phyloP scores from a whole-genome alignment of 2,797 vertebrate species.

The Poeciliopsis gracilis region DNA sequence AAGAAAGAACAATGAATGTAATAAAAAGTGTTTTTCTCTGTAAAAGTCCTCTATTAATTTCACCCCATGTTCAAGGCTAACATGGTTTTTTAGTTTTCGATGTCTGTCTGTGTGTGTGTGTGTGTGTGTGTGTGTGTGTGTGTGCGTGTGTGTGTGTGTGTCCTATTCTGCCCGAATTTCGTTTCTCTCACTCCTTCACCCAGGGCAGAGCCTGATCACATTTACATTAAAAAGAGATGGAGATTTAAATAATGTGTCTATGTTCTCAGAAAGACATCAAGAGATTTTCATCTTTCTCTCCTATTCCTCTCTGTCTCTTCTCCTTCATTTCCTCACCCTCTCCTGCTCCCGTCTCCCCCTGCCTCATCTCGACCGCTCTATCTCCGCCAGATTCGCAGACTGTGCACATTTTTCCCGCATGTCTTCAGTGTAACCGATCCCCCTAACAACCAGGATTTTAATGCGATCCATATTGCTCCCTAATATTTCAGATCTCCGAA shows the following conservation, averaged over 20 bases:
- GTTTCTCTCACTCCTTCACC: conserved; percentile 67
- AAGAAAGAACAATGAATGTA: conserved; percentile 25
- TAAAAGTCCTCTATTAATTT: conserved; percentile 28
- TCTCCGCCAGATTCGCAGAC: conserved; percentile 86
- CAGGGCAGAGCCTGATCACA: conserved; percentile 88
- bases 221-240: conserved; percentile 93
- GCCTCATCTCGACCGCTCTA: conserved; percentile 67
- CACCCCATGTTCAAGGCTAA: conserved; percentile 41
- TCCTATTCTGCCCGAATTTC: conserved; percentile 37
- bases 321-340: conserved; percentile 70
- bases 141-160: conserved; percentile 21
- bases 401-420: conserved; percentile 84
- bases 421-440: conserved; percentile 81
- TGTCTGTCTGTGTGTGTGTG: not conserved
- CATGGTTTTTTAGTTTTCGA: conserved; percentile 19
- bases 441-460: conserved; percentile 83
- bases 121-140: too few relatives aligned
- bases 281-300: conserved; percentile 93
- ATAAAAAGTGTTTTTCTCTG: conserved; percentile 32
- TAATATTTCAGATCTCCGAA: conserved; percentile 83
- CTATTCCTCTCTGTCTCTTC: conserved; percentile 61
- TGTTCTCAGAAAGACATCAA: conserved; percentile 90
- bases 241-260: conserved; percentile 94
- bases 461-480: conserved; percentile 81
- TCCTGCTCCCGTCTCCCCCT: conserved; percentile 61